Conservation (phyloP, 30 jellyfish, hydroid and myxozoan genomes). For the Nemopilema nomurai region DNA sequence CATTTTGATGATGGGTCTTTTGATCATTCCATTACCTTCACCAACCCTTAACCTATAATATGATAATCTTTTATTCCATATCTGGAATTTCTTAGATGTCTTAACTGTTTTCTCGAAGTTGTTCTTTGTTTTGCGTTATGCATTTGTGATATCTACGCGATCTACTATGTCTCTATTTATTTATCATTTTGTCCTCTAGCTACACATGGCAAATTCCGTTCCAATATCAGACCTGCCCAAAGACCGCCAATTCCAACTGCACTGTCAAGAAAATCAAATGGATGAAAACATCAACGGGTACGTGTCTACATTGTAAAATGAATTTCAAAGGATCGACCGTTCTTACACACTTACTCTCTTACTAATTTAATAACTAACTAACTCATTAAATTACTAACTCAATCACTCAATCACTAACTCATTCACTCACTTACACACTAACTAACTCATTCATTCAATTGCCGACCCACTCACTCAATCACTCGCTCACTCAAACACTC, state of each 20-base stretch:
- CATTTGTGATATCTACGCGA: too few relatives aligned
- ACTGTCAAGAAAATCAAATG: slow-evolving; percentile 2
- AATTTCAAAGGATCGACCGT: too few relatives aligned
- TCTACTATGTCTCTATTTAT: too few relatives aligned
- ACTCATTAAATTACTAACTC: background rate
- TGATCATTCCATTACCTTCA: background rate
- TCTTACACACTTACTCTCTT: too few relatives aligned
- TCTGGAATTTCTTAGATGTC: too few relatives aligned
- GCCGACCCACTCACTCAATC: background rate
- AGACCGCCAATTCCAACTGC: background rate
- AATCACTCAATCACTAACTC: background rate
- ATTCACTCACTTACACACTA: slow-evolving; percentile 9
- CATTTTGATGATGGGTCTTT: too few relatives aligned
- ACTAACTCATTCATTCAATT: background rate
- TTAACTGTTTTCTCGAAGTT: too few relatives aligned
- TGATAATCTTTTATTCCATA: too few relatives aligned
- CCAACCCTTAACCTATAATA: too few relatives aligned
- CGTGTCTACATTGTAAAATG: background rate
- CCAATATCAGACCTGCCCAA: slow-evolving; percentile 42
- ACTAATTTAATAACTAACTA: background rate
- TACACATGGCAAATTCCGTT: slow-evolving; percentile 85
- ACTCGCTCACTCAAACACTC: background rate
- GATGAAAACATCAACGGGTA: slow-evolving; percentile 29
- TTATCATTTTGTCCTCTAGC: too few relatives aligned
- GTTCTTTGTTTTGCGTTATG: too few relatives aligned